Conservation (phyloP, 1,140 invertebrate species). For the Sycophila sp. region DNA sequence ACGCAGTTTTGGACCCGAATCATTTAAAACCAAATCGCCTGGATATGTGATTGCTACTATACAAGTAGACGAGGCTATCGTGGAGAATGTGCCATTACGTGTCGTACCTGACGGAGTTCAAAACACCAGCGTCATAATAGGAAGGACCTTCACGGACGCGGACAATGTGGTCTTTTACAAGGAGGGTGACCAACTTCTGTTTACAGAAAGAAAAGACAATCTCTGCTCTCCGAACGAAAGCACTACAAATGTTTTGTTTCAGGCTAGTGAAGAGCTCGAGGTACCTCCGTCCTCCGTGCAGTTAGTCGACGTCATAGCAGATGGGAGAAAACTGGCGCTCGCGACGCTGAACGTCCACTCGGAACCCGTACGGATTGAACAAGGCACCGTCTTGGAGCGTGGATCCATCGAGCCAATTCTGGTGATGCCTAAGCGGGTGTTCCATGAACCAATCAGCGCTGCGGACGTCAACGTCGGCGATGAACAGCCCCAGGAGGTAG, state of each 20-base stretch:
- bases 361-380: no score
- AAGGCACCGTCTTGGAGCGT: neutral
- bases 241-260: neutral
- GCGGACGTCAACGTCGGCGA: constrained; percentile 23
- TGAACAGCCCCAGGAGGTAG: neutral
- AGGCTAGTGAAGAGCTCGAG: neutral
- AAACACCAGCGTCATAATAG: neutral
- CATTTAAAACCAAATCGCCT: neutral
- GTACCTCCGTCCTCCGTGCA: no score
- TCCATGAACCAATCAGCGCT: neutral
- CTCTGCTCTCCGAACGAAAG: neutral
- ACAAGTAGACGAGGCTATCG: neutral
- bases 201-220: neutral
- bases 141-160: neutral
- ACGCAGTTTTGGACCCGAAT: constrained; percentile 1
- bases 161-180: neutral
- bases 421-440: neutral
- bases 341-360: no score
- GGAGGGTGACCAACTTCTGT: neutral
- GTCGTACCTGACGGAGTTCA: constrained; percentile 4
- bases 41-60: neutral
- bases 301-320: no score
- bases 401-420: no score
- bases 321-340: no score
- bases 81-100: neutral